These are phyloP conservation scores for Noturus placidus DNA, from an alignment of 2,113 vertebrate genomes.

Conservation along the genomic window DNA sequence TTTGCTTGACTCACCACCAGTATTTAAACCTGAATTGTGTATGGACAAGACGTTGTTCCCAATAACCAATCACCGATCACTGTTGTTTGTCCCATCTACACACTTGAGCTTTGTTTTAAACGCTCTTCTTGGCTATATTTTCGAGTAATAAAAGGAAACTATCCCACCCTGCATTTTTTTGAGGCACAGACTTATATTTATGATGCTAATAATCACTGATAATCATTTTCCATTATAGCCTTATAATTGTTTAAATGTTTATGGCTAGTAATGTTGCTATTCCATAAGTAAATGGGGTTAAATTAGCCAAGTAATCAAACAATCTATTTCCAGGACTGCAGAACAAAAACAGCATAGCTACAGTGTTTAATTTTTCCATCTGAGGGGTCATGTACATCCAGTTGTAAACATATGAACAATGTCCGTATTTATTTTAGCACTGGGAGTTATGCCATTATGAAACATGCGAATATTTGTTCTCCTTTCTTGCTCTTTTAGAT, in stretches of 20 bases:
- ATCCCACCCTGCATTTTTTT: too few species aligned
- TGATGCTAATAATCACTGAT: not conserved
- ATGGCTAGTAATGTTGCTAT: not conserved
- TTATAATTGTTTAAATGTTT: not conserved
- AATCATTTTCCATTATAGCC: not conserved
- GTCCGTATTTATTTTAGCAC: not conserved
- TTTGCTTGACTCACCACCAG: not conserved
- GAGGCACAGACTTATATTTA: too few species aligned
- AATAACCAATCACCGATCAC: too few species aligned
- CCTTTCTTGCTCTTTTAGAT: not conserved
- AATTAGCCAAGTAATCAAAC: not conserved
- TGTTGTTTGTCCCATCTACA: too few species aligned
- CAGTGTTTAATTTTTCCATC: not conserved
- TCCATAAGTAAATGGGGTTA: not conserved
- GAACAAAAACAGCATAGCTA: not conserved
- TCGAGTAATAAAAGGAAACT: too few species aligned
- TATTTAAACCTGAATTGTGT: not conserved
- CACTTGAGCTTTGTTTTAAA: too few species aligned
- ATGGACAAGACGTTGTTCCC: not conserved
- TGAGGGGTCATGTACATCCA: not conserved
- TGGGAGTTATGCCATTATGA: not conserved
- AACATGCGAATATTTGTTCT: not conserved
- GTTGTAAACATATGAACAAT: not conserved
- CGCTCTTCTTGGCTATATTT: too few species aligned
- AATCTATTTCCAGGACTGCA: not conserved